Evolutionary conservation across 2,113 vertebrate genomes (phyloP), one percentile per base, ranked within the genome.

Genomic region (Podilymbus podiceps): DNA sequence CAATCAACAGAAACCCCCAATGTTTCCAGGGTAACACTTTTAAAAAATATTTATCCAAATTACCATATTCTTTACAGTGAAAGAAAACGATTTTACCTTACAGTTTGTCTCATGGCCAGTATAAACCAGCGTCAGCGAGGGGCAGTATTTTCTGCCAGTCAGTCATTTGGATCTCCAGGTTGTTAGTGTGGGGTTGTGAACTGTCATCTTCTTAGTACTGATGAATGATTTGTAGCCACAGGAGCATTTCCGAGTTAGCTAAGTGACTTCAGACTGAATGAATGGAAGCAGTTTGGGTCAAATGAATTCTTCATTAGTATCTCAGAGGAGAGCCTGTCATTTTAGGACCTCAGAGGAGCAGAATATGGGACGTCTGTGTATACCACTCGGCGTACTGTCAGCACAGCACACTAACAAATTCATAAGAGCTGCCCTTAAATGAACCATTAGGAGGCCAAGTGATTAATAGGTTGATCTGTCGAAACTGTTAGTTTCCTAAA

Each of bases 401-500:
- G 66, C 2, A 0, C 58, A 62, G 30, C 66, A 69, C 50, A 27
- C 80, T 60, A 72, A 92, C 42, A 92, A 64, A 92, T 89, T 94
- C 46, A 0, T 50, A 87, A 59, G 66, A 80, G 40, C 58, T 90
- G 55, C 80, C 80, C 80, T 90, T 58, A 78, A 12, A 25, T 47
- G 80, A 90, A 81, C 80, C 71, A 15, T 82, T 62, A 73, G 86
- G 42, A 92, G 59, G 49, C 53, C 87, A 89, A 95, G 62, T 97
- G 95, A 97, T 96, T 97, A 96, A 96, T 95, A 92, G 66, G 77
- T 89, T 92, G 94, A 92, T 93, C 77, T 92, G 73, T 93, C 5
- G 84, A 95, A 95, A 92, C 71, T 79, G 49, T 92, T 89, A 73
- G 71, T 82, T 96, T 93, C 89, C 92, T 97, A 93, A 94, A 94